Percentiles rank a stretch among this genome's conserved stretches.
phyloP scores from a whole-genome alignment of 2,113 vertebrate species.

The Bothrops jararaca region DNA sequence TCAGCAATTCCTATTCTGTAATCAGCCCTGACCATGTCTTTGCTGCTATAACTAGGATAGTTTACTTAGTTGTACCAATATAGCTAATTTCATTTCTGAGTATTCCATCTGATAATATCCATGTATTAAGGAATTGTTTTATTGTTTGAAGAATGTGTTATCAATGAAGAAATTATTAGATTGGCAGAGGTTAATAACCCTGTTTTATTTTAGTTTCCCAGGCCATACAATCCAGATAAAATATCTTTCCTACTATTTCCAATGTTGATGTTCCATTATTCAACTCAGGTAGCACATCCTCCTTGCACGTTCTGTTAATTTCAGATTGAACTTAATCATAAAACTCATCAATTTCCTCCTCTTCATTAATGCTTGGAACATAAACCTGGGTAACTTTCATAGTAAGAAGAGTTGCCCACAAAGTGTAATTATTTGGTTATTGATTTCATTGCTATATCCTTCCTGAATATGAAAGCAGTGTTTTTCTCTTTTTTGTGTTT shows the following conservation, averaged over 20 bases:
- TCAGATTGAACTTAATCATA: not conserved
- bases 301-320: not conserved
- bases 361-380: not conserved
- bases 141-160: not conserved
- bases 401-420: not conserved
- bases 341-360: not conserved
- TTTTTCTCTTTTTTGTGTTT: not conserved
- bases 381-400: not conserved
- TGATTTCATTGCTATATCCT: not conserved
- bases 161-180: not conserved
- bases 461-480: not conserved
- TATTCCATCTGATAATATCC: not conserved
- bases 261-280: not conserved
- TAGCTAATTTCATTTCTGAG: not conserved
- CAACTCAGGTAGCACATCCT: not conserved
- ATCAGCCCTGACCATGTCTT: not conserved
- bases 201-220: not conserved
- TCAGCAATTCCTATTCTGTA: not conserved
- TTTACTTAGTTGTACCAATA: not conserved
- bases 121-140: not conserved
- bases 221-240: not conserved
- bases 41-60: not conserved
- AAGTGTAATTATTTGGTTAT: not conserved
- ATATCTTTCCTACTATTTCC: not conserved
- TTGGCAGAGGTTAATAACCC: not conserved